Conservation (phyloP, 2,797 vertebrate species). For the Artibeus lituratus region DNA sequence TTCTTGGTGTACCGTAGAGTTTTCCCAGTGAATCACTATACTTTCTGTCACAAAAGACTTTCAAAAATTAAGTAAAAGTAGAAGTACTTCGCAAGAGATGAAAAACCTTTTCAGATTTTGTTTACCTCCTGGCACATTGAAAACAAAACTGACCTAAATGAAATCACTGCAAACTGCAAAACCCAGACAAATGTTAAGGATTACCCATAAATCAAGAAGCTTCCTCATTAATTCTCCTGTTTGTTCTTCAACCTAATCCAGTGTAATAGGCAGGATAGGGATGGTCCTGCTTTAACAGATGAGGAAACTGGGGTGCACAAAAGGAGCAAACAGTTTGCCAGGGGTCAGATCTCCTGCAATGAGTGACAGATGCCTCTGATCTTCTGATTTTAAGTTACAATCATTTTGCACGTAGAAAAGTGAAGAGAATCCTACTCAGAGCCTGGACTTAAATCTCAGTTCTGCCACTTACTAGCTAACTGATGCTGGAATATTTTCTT, state of each 20-base stretch:
- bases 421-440: not conserved
- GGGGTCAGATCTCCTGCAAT: not conserved
- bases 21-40: constrained; percentile 57
- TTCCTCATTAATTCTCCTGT: not conserved
- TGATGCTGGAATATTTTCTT: not conserved
- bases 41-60: constrained; percentile 12
- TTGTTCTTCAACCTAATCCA: not conserved
- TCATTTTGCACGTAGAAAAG: not conserved
- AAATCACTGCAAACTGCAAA: not conserved
- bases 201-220: not conserved
- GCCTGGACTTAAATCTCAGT: not conserved
- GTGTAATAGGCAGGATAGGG: no score
- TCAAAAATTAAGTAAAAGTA: not conserved
- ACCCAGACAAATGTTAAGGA: not conserved
- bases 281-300: not conserved
- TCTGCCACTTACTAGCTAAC: not conserved
- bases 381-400: not conserved
- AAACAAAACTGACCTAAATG: not conserved
- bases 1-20: not conserved
- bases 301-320: not conserved
- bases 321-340: not conserved
- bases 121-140: not conserved
- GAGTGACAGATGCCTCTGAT: no score
- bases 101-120: not conserved
- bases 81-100: not conserved